Evolutionary conservation across 2,797 vertebrate genomes (phyloP), one percentile per base, ranked within the genome.

Genomic region (Artibeus jamaicensis): DNA sequence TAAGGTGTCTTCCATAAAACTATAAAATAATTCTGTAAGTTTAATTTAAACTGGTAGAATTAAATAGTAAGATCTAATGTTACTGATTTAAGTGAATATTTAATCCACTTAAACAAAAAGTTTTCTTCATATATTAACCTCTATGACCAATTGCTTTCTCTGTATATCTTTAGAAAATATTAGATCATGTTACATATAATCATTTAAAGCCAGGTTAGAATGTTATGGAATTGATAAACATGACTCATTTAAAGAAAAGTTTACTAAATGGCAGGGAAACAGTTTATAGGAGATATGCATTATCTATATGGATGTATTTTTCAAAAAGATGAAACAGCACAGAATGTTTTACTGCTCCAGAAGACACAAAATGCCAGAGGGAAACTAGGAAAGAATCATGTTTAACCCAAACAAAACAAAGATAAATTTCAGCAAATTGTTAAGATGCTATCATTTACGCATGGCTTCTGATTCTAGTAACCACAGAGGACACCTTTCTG

Each of bases 131-230:
- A 46, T n/a, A 39, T 57, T 83, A 82, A 93, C 34, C 62, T 86
- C 53, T 89, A 42, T 48, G 19, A 59, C 2, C 6, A 73, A 48
- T 90, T 34, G 24, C n/a, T 89, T 93, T 84, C 37, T 74, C 48
- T 84, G 9, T 9, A 26, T 94, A 81, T 76, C 24, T 74, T 91
- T 76, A 96, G n/a, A 93, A 82, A 91, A 87, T 21, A 84, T 39
- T 88, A 89, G 46, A 76, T 59, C 50, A 77, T 4, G 3, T 37
- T 85, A 79, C 10, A 91, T 2, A 73, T 37, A 16, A 79, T 62
- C 59, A 95, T 42, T 79, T 76, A 50, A 92, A 91, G 42, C 32
- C 29, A 59, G 37, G 24, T 81, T 91, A 82, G 24, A 74, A 89
- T 57, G 32, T 79, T 59, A 32, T 24, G 29, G 70, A 88, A 70